Percentiles rank a stretch among this genome's conserved stretches.
Evolutionary conservation across 2,797 vertebrate species (phyloP).

Genomic region (Gymnodraco acuticeps): DNA sequence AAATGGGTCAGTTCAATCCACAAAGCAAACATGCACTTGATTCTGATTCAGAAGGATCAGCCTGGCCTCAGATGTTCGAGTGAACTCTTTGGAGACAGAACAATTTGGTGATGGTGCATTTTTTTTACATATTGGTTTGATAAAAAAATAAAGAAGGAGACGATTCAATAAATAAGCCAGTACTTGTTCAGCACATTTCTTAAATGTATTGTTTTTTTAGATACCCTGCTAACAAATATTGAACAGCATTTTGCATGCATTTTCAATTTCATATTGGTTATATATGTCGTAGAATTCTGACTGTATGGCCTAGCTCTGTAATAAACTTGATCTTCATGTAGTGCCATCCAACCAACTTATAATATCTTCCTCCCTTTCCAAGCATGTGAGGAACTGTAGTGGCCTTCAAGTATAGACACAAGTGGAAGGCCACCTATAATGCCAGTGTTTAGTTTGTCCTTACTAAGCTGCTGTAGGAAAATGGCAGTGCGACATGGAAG

Average conservation of each 20-base stretch:
- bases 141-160: background rate
- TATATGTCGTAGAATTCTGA: background rate
- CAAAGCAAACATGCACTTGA: background rate
- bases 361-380: too few species aligned
- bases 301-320: background rate
- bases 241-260: background rate
- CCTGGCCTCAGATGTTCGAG: slow-evolving; percentile 14
- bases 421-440: too few species aligned
- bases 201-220: background rate
- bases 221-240: background rate
- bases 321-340: too few species aligned
- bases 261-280: background rate
- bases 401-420: too few species aligned
- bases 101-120: background rate
- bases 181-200: background rate
- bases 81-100: background rate
- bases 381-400: too few species aligned
- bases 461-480: too few species aligned
- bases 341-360: background rate
- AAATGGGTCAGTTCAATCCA: slow-evolving; percentile 59
- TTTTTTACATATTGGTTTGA: slow-evolving; percentile 4
- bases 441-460: too few species aligned
- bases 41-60: slow-evolving; percentile 32
- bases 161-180: background rate
- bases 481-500: too few species aligned